Evolutionary conservation across 2,888 invertebrate species (phyloP).

Genomic region (Agriopis marginaria): DNA sequence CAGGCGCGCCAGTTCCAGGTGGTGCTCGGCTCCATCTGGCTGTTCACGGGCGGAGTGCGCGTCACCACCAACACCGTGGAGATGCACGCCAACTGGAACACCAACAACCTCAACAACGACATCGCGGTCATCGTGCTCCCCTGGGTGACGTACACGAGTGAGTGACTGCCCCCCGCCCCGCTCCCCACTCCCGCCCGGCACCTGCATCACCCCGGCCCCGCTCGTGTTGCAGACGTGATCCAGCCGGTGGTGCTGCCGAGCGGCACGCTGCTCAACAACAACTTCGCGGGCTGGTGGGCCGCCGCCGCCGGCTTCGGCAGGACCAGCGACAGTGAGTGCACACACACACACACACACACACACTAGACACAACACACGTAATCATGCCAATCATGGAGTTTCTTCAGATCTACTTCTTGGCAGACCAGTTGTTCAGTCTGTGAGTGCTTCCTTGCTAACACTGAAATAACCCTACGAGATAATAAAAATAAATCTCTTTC

Average conservation of each 20-base stretch:
- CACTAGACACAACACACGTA: constrained; percentile 18
- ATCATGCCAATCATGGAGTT: too few relatives aligned
- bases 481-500: too few relatives aligned
- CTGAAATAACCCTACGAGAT: too few relatives aligned
- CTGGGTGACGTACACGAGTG: constrained; percentile 53
- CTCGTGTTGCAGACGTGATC: constrained; percentile 54
- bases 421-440: too few relatives aligned
- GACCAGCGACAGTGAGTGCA: constrained; percentile 59
- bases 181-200: not conserved
- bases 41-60: constrained; percentile 56
- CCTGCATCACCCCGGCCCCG: constrained; percentile 9
- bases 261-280: constrained; percentile 48
- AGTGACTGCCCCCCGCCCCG: constrained; percentile 17
- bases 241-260: constrained; percentile 56
- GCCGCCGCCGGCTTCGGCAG: constrained; percentile 67
- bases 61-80: constrained; percentile 49
- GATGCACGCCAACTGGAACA: constrained; percentile 49
- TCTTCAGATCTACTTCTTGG: too few relatives aligned
- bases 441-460: too few relatives aligned
- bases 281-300: constrained; percentile 56
- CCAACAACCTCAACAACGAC: constrained; percentile 51
- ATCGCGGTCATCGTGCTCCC: constrained; percentile 47
- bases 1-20: constrained; percentile 60
- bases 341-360: constrained; percentile 49
- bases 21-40: constrained; percentile 55